phyloP scores from a whole-genome alignment of 2,797 vertebrate species.

The Microtus obscurus region DNA sequence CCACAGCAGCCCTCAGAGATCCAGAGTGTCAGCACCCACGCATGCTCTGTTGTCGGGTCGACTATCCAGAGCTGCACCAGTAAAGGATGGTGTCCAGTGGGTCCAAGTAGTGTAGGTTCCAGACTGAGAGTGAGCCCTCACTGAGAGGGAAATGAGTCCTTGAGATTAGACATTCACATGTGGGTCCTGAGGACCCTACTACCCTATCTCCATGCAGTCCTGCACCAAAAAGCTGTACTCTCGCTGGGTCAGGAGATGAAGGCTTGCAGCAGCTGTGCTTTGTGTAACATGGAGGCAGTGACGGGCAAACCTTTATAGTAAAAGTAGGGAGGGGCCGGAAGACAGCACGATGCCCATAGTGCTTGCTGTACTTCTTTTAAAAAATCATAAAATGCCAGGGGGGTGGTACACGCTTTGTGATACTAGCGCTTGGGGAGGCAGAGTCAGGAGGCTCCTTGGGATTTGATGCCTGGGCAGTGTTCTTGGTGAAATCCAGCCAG shows the following conservation, averaged over 20 bases:
- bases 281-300: neutral
- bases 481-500: neutral
- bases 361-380: neutral
- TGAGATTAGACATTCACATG: neutral
- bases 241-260: neutral
- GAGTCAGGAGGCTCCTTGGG: neutral
- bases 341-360: neutral
- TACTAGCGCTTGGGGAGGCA: neutral
- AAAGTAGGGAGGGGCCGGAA: neutral
- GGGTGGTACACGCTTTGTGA: neutral
- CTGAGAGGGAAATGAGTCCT: neutral
- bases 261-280: neutral
- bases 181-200: neutral
- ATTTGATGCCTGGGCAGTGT: neutral
- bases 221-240: neutral
- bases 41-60: neutral
- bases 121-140: neutral
- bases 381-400: neutral
- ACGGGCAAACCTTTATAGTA: neutral
- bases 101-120: neutral
- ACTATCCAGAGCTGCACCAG: neutral
- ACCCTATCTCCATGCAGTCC: neutral
- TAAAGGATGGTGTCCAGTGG: neutral
- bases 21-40: fast-evolving
- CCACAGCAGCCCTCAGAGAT: neutral